Conservation (phyloP, 2,113 vertebrate genomes). For the Scomber colias region DNA sequence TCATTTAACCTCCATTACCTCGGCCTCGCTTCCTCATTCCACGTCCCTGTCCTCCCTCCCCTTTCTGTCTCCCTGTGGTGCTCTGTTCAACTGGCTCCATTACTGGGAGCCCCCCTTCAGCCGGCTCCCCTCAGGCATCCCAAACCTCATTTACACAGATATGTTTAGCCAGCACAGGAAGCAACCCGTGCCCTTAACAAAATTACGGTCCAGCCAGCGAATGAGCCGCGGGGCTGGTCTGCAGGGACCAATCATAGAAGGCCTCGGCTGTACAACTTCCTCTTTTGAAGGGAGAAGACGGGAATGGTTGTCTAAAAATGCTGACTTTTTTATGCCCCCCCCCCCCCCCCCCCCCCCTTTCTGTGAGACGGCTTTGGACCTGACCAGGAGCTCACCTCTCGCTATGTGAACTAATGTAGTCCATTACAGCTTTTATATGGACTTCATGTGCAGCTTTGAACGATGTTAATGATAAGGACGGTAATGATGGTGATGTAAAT, state of each 20-base stretch:
- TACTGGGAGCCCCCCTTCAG: constrained; percentile 50
- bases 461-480: constrained; percentile 74
- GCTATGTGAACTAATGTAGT: constrained; percentile 62
- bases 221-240: constrained; percentile 82
- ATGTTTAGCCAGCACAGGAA: constrained; percentile 86
- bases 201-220: constrained; percentile 81
- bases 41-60: constrained; percentile 62
- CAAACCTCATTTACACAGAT: constrained; percentile 84
- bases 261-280: constrained; percentile 68
- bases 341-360: constrained; percentile 24
- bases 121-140: constrained; percentile 76
- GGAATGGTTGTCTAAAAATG: constrained; percentile 32
- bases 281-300: constrained; percentile 53
- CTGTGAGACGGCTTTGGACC: constrained; percentile 40
- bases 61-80: constrained; percentile 53
- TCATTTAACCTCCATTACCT: constrained; percentile 77
- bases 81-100: constrained; percentile 73
- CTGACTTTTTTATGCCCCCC: constrained; percentile 35
- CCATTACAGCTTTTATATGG: constrained; percentile 73
- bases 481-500: constrained; percentile 79
- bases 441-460: constrained; percentile 70
- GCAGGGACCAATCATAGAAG: constrained; percentile 79
- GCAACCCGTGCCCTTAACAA: constrained; percentile 82
- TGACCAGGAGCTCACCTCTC: constrained; percentile 66
- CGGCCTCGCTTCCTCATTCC: constrained; percentile 70